Evolutionary conservation across 2,797 vertebrate genomes (phyloP).

Genomic region (Mormyrus hasselquistii): DNA sequence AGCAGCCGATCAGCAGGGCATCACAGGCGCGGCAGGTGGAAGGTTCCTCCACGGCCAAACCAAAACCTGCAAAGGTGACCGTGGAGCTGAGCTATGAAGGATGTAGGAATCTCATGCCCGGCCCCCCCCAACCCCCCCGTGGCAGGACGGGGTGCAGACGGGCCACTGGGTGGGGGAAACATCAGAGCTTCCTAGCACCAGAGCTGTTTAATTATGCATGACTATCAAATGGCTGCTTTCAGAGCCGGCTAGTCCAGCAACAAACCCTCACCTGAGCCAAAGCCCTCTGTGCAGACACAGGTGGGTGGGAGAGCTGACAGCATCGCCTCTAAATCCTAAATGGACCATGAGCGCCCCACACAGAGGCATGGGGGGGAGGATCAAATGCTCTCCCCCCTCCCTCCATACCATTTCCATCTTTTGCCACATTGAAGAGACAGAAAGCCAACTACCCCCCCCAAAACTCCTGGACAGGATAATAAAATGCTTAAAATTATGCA

Average conservation of each 20-base stretch:
- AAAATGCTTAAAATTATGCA: not conserved
- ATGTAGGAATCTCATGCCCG: not conserved
- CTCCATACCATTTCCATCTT: not conserved
- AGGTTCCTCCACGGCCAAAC: not conserved
- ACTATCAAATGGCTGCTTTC: constrained; percentile 15
- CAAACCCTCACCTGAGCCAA: not conserved
- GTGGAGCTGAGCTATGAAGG: not conserved
- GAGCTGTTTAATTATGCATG: constrained; percentile 14
- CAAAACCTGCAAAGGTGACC: not conserved
- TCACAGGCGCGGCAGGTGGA: not conserved
- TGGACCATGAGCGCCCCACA: not conserved
- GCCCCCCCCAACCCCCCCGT: too few species aligned
- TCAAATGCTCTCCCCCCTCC: constrained; percentile 21
- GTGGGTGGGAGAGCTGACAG: not conserved
- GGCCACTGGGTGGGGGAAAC: not conserved
- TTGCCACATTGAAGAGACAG: not conserved
- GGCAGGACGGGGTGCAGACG: not conserved
- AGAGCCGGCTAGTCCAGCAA: not conserved
- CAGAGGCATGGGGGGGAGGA: not conserved
- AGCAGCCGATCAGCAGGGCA: not conserved
- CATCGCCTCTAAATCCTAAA: not conserved
- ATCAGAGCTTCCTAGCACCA: constrained; percentile 10
- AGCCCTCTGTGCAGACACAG: not conserved
- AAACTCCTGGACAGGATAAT: not conserved
- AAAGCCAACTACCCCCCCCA: not conserved